A percentile compares a stretch with the other conserved stretches of the same genome.
Conservation (phyloP, 37 sponge, comb jelly and placozoan species). For the Ianthella basta region DNA sequence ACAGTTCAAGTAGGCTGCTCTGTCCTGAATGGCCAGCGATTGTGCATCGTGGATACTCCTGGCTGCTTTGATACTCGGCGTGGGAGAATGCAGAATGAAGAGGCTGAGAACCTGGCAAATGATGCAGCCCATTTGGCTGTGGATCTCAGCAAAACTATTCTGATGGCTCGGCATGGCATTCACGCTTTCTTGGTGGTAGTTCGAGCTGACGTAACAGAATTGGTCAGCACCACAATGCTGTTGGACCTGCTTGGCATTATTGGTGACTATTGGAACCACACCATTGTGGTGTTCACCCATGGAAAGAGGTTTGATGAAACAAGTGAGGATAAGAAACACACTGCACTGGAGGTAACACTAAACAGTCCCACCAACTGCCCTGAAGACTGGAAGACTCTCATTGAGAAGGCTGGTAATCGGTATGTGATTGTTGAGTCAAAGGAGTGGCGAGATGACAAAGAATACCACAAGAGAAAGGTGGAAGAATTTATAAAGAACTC, state of each 20-base stretch:
- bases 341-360: not conserved
- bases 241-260: not conserved
- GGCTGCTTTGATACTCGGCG: not conserved
- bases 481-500: not conserved
- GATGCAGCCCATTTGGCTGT: not conserved
- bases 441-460: not conserved
- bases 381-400: not conserved
- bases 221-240: not conserved
- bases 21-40: too few species aligned
- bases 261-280: slow-evolving; percentile 10
- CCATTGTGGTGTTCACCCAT: slow-evolving; percentile 8
- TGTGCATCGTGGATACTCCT: slow-evolving; percentile 7
- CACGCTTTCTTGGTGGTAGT: not conserved
- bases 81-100: not conserved
- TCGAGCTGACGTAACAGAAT: not conserved
- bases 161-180: not conserved
- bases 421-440: slow-evolving; percentile 2
- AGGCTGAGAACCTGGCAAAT: not conserved
- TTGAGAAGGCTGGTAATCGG: not conserved
- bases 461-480: not conserved
- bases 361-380: not conserved
- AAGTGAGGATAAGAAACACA: not conserved
- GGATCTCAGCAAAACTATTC: not conserved
- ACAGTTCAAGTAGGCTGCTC: not conserved
- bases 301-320: not conserved